phyloP scores from a whole-genome alignment of 2,888 invertebrate genomes.

The Lasioglossum zephyrum region DNA sequence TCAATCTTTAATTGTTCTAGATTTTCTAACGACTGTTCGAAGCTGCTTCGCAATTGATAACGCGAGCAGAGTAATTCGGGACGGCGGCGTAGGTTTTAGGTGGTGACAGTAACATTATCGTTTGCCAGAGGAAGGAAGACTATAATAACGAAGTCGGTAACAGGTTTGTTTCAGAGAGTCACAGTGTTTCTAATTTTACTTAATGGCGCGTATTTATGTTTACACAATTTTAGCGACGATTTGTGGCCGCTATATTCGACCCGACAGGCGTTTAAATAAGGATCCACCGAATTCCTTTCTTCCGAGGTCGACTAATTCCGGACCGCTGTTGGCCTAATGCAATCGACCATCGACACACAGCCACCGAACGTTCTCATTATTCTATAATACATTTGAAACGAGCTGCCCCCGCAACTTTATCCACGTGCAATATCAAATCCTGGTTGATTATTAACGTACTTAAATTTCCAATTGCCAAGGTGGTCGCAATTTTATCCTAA shows the following conservation, averaged over 20 bases:
- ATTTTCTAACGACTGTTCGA: neutral
- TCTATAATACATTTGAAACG: too few species aligned
- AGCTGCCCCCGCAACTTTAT: too few species aligned
- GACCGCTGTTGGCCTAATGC: neutral
- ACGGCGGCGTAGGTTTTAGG: conserved; percentile 6
- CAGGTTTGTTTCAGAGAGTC: conserved; percentile 10
- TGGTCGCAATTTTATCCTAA: too few species aligned
- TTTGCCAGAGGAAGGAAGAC: conserved; percentile 15
- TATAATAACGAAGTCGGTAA: conserved; percentile 15
- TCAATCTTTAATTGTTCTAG: neutral
- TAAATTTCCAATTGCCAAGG: too few species aligned
- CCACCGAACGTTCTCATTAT: neutral
- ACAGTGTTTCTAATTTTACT: conserved; percentile 32
- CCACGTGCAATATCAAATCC: too few species aligned
- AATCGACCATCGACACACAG: neutral
- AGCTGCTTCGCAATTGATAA: neutral
- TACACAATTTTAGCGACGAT: conserved; percentile 11
- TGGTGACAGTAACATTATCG: conserved; percentile 8
- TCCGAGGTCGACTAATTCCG: neutral
- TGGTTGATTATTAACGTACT: too few species aligned
- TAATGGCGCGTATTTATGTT: conserved; percentile 9
- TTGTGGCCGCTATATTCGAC: conserved; percentile 4
- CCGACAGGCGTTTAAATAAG: neutral
- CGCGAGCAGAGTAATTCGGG: neutral
- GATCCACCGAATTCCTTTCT: neutral